phyloP scores from a whole-genome alignment of 2,888 invertebrate species.

The Caenorhabditis drosophilae region DNA sequence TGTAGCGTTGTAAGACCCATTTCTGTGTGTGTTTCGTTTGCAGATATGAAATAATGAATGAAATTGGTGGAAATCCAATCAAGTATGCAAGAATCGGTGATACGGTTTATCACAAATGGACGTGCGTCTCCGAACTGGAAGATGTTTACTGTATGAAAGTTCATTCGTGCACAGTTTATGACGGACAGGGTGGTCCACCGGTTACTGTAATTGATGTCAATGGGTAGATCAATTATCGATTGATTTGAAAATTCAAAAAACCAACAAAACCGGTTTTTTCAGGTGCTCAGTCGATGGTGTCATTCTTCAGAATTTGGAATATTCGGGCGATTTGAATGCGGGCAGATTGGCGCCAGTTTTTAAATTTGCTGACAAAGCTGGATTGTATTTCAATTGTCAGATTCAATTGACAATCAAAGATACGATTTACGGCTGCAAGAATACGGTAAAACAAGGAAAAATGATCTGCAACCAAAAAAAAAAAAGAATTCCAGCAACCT shows the following conservation, averaged over 20 bases:
- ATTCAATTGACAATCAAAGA: constrained; percentile 66
- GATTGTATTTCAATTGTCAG: constrained; percentile 68
- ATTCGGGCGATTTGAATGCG: constrained; percentile 60
- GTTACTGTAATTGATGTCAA: constrained; percentile 65
- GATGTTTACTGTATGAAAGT: constrained; percentile 68
- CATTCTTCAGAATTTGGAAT: constrained; percentile 65
- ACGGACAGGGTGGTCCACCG: constrained; percentile 67
- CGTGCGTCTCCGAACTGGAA: constrained; percentile 50
- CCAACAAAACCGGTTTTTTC: no score
- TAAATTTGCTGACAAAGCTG: constrained; percentile 67
- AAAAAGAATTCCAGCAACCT: constrained; percentile 34
- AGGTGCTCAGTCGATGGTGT: constrained; percentile 64
- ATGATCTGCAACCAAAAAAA: background rate
- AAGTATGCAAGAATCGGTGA: constrained; percentile 67
- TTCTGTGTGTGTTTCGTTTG: no score
- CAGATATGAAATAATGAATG: constrained; percentile 64
- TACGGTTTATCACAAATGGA: constrained; percentile 62
- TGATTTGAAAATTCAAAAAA: no score
- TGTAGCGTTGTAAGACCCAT: no score
- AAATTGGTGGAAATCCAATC: constrained; percentile 59
- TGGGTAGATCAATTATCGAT: constrained; percentile 38
- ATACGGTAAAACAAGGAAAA: constrained; percentile 53
- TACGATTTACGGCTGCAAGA: constrained; percentile 47
- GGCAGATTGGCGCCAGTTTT: constrained; percentile 62
- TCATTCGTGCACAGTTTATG: constrained; percentile 65